Conservation (phyloP, 1,140 invertebrate species). For the Paraescarpia echinospica region DNA sequence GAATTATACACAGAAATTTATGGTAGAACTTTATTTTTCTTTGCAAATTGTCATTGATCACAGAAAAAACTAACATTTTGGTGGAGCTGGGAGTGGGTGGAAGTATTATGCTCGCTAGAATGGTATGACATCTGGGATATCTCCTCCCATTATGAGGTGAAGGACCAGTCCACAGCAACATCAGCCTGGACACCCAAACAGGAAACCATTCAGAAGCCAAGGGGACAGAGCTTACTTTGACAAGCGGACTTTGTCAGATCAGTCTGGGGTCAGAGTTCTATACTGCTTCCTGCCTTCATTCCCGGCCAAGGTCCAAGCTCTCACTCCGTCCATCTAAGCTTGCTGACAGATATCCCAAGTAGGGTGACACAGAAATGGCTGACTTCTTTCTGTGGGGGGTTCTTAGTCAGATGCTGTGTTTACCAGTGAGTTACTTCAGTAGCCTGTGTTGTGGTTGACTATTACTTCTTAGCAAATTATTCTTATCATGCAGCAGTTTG, state of each 20-base stretch:
- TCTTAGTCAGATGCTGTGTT: neutral
- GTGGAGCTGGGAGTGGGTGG: neutral
- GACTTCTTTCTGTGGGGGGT: neutral
- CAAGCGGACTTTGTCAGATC: neutral
- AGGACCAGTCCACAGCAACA: neutral
- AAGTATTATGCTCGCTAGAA: too few relatives aligned
- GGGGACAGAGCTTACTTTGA: neutral
- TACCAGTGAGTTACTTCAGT: neutral
- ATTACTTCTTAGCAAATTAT: neutral
- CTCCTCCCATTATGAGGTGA: neutral
- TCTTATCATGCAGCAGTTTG: too few relatives aligned
- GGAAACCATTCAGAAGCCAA: neutral
- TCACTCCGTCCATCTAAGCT: neutral
- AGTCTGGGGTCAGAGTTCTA: neutral
- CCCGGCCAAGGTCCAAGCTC: neutral
- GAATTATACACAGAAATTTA: too few relatives aligned
- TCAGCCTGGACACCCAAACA: neutral
- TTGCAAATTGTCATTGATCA: neutral
- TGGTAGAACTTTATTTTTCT: too few relatives aligned
- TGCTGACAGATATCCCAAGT: neutral
- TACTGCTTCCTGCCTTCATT: neutral
- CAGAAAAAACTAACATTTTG: neutral
- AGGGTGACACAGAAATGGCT: neutral
- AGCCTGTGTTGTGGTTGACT: neutral
- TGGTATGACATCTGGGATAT: neutral